Evolutionary conservation across 2,888 invertebrate genomes (phyloP), one percentile per base, ranked within the genome.

Genomic region (Drosophila colorata): DNA sequence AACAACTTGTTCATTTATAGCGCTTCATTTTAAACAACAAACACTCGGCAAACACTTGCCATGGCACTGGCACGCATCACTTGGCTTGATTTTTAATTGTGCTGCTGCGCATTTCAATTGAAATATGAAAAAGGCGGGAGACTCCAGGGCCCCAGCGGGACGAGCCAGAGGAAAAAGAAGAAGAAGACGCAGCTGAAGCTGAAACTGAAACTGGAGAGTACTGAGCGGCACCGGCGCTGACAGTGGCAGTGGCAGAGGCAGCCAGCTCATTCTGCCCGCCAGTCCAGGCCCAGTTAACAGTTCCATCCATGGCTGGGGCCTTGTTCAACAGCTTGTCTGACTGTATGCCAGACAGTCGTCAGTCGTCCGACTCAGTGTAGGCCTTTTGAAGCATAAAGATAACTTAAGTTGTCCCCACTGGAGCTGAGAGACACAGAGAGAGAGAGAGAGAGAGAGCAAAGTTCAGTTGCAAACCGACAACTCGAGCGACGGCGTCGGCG

Each of bases 361-460:
- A 61, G 69, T 56, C 47, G 75, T 48, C 59, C 16, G 40, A 48
- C 70, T 61, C 59, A 51, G 66, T 61, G 82, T 75, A 80, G 80
- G 80, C 83, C 84, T 83, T 81, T 83, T 80, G 80, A 80, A 67
- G 74, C 80, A 83, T 74, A 80, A 81, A 81, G 77, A 81, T 80
- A 77, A 83, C 77, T 77, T 80, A 77, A 83, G 84, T 83, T 78
- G 74, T 83, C 74, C 83, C 84, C 84, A 57, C 79, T 67, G 74
- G 77, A 72, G 63, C 59, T 23, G 52, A 33, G 51, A 11, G 51
- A 40, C 53, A 41, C 4, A 18, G 51, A 35, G 51, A 40, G 57
- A 41, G 6, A 18, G 51, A 35, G 48, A 0, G 4, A 18, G 33
- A 13, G 48, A 11, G 20, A 57, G 69, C 57, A 77, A 69, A 80